Conservation (phyloP, 2,797 vertebrate genomes). For the Myripristis murdjan region DNA sequence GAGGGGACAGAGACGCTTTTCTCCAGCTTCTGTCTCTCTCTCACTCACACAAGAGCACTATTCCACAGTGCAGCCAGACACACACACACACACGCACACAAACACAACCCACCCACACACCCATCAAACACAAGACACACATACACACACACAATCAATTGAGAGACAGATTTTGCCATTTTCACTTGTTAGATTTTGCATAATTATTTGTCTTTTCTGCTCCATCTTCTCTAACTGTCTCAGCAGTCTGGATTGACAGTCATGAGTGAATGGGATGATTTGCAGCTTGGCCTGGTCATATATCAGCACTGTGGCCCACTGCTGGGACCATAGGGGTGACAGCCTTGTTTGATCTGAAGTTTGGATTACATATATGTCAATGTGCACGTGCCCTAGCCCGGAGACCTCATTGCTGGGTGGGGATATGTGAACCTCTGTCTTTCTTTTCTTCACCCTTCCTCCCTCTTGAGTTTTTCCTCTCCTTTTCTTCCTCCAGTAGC, state of each 20-base stretch:
- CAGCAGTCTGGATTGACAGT: conserved; percentile 18
- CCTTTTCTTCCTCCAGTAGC: conserved; percentile 57
- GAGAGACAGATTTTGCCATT: conserved; percentile 2
- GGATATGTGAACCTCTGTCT: conserved; percentile 37
- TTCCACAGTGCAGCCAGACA: conserved; percentile 31
- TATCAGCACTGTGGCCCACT: conserved; percentile 33
- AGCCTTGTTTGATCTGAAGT: conserved; percentile 64
- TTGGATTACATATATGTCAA: conserved; percentile 53
- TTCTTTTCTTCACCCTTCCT: conserved; percentile 24
- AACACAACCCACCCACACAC: not conserved
- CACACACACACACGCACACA: conserved; percentile 20
- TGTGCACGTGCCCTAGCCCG: conserved; percentile 42
- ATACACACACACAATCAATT: conserved; percentile 11
- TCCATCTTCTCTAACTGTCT: conserved; percentile 16
- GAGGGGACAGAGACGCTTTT: conserved; percentile 43
- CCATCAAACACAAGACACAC: conserved; percentile 2
- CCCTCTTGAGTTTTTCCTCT: conserved; percentile 24
- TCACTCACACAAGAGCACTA: conserved; percentile 25
- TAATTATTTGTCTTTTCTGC: conserved; percentile 9
- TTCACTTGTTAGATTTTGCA: conserved; percentile 14
- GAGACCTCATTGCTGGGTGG: conserved; percentile 20
- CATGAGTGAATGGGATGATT: conserved; percentile 50
- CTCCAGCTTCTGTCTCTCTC: conserved; percentile 36
- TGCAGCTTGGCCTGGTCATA: conserved; percentile 34
- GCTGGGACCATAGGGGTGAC: conserved; percentile 32